These are phyloP conservation scores for Proales similis DNA, from an alignment of 1,140 invertebrate species.

Conservation along the genomic window DNA sequence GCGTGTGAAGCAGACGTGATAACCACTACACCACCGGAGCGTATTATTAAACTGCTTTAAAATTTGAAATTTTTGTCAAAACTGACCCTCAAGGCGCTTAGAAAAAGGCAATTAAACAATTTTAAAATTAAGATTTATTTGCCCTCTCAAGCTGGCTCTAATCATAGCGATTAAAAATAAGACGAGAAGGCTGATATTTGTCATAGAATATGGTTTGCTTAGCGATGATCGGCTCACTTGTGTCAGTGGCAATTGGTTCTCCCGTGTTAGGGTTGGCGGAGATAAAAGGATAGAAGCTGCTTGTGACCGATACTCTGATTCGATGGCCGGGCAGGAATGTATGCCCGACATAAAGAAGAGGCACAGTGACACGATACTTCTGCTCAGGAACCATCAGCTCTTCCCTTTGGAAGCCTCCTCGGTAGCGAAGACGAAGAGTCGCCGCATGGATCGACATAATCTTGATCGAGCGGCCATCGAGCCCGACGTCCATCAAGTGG, in stretches of 20 bases:
- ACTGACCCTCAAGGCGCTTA: no score
- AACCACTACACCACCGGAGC: no score
- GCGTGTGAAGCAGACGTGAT: no score
- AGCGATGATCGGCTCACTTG: neutral
- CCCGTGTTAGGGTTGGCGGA: conserved; percentile 9
- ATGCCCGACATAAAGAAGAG: conserved; percentile 3
- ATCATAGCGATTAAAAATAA: no score
- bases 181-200: no score
- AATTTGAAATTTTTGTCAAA: no score
- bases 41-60: no score
- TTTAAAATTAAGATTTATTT: no score
- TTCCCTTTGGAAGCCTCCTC: conserved; percentile 22
- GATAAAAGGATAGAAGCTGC: conserved; percentile 10
- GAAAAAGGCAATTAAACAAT: no score
- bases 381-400: conserved; percentile 4
- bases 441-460: neutral
- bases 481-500: conserved; percentile 6
- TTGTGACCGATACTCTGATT: conserved; percentile 1
- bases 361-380: conserved; percentile 1
- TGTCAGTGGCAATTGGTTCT: neutral
- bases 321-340: conserved; percentile 17
- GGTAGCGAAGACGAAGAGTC: conserved; percentile 5
- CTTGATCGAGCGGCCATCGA: conserved; percentile 14
- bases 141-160: no score
- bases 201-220: conserved; percentile 8